Conservation (phyloP, 1,140 invertebrate species). For the Drosophila tsacasi region DNA sequence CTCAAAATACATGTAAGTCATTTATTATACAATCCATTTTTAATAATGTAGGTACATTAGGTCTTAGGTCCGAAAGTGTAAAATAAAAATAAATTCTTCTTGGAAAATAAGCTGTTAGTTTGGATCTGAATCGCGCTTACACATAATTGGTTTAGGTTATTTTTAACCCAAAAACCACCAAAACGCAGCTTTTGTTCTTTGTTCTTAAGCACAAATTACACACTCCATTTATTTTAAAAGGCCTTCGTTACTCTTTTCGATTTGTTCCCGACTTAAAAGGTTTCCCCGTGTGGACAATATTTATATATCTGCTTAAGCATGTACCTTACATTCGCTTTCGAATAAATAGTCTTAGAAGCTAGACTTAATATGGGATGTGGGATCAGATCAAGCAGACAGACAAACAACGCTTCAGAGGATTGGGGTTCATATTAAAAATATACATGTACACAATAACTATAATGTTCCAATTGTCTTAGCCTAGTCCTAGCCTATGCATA, state of each 20-base stretch:
- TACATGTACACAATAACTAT: slow-evolving; percentile 26
- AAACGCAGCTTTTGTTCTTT: background rate
- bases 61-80: background rate
- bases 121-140: background rate
- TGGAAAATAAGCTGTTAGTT: slow-evolving; percentile 1
- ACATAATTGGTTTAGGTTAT: slow-evolving; percentile 1
- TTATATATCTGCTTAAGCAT: slow-evolving; percentile 29
- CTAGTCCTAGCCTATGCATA: slow-evolving; percentile 43
- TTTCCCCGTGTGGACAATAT: slow-evolving; percentile 35
- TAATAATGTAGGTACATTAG: background rate
- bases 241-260: slow-evolving; percentile 50
- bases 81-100: background rate
- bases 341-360: slow-evolving; percentile 52
- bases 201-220: slow-evolving; percentile 30
- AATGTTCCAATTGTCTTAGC: slow-evolving; percentile 33
- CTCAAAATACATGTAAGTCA: background rate
- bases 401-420: slow-evolving; percentile 32
- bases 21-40: slow-evolving; percentile 11
- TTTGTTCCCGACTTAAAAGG: slow-evolving; percentile 22
- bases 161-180: slow-evolving; percentile 4
- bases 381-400: slow-evolving; percentile 21
- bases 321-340: slow-evolving; percentile 24
- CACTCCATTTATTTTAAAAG: slow-evolving; percentile 54
- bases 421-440: slow-evolving; percentile 37
- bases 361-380: slow-evolving; percentile 41